A percentile compares a stretch with the other conserved stretches of the same genome.
phyloP scores from a whole-genome alignment of 1,140 invertebrate species.

The Leptopilina boulardi region DNA sequence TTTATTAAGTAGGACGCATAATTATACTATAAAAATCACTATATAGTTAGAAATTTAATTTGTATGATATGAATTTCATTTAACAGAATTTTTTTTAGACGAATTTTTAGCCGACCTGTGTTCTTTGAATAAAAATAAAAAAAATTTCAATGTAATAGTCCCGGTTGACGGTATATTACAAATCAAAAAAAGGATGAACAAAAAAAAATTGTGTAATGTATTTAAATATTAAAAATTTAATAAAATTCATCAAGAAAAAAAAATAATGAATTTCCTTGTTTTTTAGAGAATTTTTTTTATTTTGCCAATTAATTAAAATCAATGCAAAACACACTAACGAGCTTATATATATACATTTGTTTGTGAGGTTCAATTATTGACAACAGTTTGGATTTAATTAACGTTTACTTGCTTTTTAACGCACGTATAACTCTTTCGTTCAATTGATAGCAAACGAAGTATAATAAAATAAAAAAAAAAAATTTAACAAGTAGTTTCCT shows the following conservation, averaged over 20 bases:
- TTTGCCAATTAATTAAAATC: constrained; percentile 33
- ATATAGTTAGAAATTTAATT: no score
- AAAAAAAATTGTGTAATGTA: no score
- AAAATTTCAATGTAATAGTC: no score
- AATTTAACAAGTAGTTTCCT: background rate
- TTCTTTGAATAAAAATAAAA: no score
- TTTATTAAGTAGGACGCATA: no score
- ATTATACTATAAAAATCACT: no score
- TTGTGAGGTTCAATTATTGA: constrained; percentile 50
- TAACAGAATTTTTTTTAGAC: no score
- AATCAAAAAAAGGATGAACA: no score
- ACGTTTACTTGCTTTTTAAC: constrained; percentile 43
- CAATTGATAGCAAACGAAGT: background rate
- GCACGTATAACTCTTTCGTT: constrained; percentile 40
- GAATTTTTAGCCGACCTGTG: no score
- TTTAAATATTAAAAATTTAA: background rate
- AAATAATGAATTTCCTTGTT: background rate
- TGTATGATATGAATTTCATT: no score
- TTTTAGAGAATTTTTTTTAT: background rate
- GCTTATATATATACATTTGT: constrained; percentile 44
- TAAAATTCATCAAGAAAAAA: background rate
- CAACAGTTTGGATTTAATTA: constrained; percentile 51
- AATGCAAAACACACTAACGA: constrained; percentile 37
- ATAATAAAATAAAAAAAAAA: background rate
- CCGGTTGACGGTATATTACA: no score